Conservation (phyloP, 2,113 vertebrate genomes). For the Myotis lucifugus region DNA sequence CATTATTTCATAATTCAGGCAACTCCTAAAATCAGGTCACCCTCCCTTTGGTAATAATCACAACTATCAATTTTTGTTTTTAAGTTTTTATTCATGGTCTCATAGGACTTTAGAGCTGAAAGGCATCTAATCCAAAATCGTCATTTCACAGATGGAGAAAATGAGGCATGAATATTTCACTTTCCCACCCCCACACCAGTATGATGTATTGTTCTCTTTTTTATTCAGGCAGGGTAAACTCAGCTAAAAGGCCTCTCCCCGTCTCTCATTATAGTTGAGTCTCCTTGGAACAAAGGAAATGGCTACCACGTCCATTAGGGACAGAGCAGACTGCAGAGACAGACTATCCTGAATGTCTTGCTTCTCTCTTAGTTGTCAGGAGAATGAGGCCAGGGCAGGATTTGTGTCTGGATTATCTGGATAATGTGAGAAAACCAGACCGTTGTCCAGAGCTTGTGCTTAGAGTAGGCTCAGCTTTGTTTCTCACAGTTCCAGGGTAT, state of each 20-base stretch:
- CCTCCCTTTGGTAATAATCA: neutral
- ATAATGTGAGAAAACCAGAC: neutral
- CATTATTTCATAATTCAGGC: neutral
- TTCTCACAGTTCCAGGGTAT: neutral
- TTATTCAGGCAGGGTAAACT: neutral
- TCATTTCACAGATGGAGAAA: constrained; percentile 6
- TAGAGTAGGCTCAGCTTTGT: neutral
- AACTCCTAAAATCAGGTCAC: neutral
- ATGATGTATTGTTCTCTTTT: neutral
- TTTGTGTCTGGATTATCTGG: neutral
- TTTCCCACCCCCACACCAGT: neutral
- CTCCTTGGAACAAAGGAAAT: neutral
- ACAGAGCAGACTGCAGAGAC: neutral
- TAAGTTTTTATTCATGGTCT: constrained; percentile 25
- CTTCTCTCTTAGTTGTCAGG: neutral
- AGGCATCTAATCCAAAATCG: neutral
- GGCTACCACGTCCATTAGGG: neutral
- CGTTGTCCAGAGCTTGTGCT: accelerated
- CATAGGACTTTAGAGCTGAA: neutral
- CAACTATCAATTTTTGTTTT: neutral
- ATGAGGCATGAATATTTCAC: neutral
- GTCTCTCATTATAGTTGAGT: neutral
- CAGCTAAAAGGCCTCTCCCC: neutral
- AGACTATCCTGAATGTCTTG: neutral
- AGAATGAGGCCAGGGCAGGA: neutral